These are phyloP conservation scores for Sphaeramia orbicularis DNA, from an alignment of 2,797 vertebrate species.

Conservation along the genomic window DNA sequence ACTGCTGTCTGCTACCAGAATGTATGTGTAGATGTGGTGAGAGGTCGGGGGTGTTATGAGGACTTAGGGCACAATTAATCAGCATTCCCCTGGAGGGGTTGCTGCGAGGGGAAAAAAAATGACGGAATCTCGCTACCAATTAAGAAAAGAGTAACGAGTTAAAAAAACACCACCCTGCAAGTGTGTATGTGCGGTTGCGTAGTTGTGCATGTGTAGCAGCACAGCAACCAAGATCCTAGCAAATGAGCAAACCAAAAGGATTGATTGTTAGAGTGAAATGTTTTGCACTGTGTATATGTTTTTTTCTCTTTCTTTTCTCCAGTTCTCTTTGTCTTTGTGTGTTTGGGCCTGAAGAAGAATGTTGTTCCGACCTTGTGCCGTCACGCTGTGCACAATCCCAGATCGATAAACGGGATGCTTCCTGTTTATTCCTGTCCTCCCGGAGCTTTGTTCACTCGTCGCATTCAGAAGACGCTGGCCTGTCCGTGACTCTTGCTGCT, in stretches of 20 bases:
- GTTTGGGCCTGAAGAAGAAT: slow-evolving; percentile 62
- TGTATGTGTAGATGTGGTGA: slow-evolving; percentile 13
- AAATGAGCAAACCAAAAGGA: slow-evolving; percentile 68
- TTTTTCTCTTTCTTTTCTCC: slow-evolving; percentile 26
- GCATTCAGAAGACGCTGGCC: slow-evolving; percentile 70
- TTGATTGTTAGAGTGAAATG: slow-evolving; percentile 74
- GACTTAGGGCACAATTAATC: slow-evolving; percentile 77
- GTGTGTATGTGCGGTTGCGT: slow-evolving; percentile 36
- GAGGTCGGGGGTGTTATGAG: slow-evolving; percentile 43
- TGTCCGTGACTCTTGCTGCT: slow-evolving; percentile 67
- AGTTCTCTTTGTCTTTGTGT: slow-evolving; percentile 62
- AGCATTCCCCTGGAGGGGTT: slow-evolving; percentile 80
- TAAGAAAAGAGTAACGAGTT: slow-evolving; percentile 83
- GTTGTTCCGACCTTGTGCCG: slow-evolving; percentile 48
- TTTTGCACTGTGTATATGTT: slow-evolving; percentile 61
- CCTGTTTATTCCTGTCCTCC: slow-evolving; percentile 67
- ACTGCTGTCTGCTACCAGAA: slow-evolving; percentile 11
- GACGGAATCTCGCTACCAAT: slow-evolving; percentile 81
- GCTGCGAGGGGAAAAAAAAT: slow-evolving; percentile 71
- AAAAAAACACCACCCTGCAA: slow-evolving; percentile 74
- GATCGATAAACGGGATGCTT: slow-evolving; percentile 80
- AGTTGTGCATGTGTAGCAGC: slow-evolving; percentile 33
- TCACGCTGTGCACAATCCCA: slow-evolving; percentile 44
- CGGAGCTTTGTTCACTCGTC: slow-evolving; percentile 69
- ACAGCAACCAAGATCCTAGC: slow-evolving; percentile 53